These are phyloP conservation scores for Pollenia labialis DNA, from an alignment of 2,888 invertebrate species.

Conservation along the genomic window DNA sequence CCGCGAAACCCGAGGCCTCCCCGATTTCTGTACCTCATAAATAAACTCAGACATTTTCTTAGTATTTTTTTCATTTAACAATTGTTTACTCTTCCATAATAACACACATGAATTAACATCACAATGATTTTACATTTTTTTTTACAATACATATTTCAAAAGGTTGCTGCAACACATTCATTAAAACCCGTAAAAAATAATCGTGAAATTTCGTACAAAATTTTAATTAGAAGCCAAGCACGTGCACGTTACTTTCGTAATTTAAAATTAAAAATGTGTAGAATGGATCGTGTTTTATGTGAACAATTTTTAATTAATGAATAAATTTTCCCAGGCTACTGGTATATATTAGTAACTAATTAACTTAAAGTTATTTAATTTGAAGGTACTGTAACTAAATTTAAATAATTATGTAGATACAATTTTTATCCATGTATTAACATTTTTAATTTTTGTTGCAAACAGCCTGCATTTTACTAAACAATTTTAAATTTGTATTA, in stretches of 20 bases:
- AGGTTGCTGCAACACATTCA: background rate
- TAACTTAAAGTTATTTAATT: too few relatives aligned
- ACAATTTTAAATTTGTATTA: too few relatives aligned
- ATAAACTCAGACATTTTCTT: background rate
- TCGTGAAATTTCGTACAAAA: background rate
- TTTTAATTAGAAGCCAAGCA: slow-evolving; percentile 24
- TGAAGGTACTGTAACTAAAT: too few relatives aligned
- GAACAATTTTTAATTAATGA: slow-evolving; percentile 5
- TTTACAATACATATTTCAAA: slow-evolving; percentile 11
- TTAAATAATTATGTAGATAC: too few relatives aligned
- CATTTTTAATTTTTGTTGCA: too few relatives aligned
- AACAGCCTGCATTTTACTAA: too few relatives aligned
- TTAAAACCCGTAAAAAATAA: background rate
- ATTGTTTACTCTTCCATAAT: slow-evolving; percentile 37
- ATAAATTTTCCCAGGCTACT: background rate
- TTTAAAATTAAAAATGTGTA: background rate
- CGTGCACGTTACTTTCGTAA: background rate
- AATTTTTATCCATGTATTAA: too few relatives aligned
- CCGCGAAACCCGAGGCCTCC: too few relatives aligned
- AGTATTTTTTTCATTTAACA: background rate
- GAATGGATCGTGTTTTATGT: background rate
- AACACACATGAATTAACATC: slow-evolving; percentile 25
- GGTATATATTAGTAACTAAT: too few relatives aligned
- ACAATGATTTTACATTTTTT: background rate
- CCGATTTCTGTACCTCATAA: background rate